Conservation (phyloP, 1,140 invertebrate species). For the Arion vulgaris region DNA sequence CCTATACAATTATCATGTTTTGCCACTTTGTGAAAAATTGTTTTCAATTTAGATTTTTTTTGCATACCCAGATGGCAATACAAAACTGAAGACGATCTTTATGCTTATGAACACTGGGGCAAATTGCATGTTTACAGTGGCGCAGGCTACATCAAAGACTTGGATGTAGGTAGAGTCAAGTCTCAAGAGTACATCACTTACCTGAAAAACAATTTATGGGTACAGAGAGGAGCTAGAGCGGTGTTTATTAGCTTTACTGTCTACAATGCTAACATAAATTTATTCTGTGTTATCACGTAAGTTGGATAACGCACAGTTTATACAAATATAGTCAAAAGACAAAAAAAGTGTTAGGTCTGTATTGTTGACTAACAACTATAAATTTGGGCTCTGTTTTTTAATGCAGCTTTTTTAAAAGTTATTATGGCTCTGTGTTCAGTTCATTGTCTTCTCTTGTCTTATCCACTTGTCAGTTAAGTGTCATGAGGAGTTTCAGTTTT, state of each 20-base stretch:
- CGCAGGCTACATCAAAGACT: slow-evolving; percentile 73
- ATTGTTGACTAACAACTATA: too few species aligned
- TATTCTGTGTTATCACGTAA: slow-evolving; percentile 80
- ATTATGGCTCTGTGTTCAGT: too few species aligned
- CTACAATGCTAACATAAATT: slow-evolving; percentile 84
- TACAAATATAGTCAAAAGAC: too few species aligned
- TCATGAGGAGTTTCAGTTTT: too few species aligned
- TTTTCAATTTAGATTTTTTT: background rate
- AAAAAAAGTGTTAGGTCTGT: too few species aligned
- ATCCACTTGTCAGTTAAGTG: too few species aligned
- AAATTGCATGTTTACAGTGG: slow-evolving; percentile 77
- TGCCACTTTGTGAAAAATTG: too few species aligned
- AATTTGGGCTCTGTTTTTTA: too few species aligned
- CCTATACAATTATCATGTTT: too few species aligned
- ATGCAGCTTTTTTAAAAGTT: too few species aligned
- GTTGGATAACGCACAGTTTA: too few species aligned
- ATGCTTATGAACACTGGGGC: slow-evolving; percentile 75
- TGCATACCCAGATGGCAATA: slow-evolving; percentile 73
- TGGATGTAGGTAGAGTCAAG: slow-evolving; percentile 70
- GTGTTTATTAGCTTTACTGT: slow-evolving; percentile 83
- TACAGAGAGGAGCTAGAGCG: slow-evolving; percentile 79
- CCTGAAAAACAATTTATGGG: slow-evolving; percentile 80
- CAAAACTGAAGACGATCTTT: slow-evolving; percentile 69
- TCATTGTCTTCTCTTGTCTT: too few species aligned
- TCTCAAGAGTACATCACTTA: slow-evolving; percentile 74